Evolutionary conservation across 2,888 invertebrate genomes (phyloP).

Genomic region (Entomobrya multifasciata): DNA sequence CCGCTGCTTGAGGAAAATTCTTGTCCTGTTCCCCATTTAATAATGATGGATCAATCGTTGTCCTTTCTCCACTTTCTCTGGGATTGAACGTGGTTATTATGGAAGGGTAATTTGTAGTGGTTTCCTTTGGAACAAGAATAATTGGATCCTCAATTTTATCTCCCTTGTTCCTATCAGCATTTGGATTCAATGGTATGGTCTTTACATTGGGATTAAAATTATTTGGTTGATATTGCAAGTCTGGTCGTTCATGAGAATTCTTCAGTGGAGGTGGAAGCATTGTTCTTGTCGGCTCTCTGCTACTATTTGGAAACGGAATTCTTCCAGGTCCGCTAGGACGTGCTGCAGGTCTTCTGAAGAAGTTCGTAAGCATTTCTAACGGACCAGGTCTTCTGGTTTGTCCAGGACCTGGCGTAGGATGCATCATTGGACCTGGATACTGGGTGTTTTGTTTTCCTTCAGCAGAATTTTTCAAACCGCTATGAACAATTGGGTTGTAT

Average conservation of each 20-base stretch:
- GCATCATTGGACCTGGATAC: not conserved
- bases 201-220: constrained; percentile 70
- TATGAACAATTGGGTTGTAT: constrained; percentile 45
- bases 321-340: constrained; percentile 59
- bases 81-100: constrained; percentile 27
- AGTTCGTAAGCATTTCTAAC: constrained; percentile 74
- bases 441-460: constrained; percentile 60
- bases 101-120: constrained; percentile 38
- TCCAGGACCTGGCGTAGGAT: not conserved
- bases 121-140: constrained; percentile 46
- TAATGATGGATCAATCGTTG: constrained; percentile 47
- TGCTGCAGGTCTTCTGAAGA: constrained; percentile 73
- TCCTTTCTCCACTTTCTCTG: constrained; percentile 62
- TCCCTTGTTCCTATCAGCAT: constrained; percentile 49
- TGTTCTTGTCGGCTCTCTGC: constrained; percentile 63
- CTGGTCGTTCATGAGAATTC: constrained; percentile 56
- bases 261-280: constrained; percentile 68
- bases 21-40: constrained; percentile 64
- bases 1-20: constrained; percentile 31
- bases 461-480: constrained; percentile 56
- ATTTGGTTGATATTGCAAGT: constrained; percentile 62
- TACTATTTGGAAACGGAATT: constrained; percentile 50
- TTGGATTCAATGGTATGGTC: constrained; percentile 75
- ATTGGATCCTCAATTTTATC: constrained; percentile 67
- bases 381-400: constrained; percentile 74